phyloP scores from a whole-genome alignment of 2,113 vertebrate genomes.

The Lamprotornis superbus region DNA sequence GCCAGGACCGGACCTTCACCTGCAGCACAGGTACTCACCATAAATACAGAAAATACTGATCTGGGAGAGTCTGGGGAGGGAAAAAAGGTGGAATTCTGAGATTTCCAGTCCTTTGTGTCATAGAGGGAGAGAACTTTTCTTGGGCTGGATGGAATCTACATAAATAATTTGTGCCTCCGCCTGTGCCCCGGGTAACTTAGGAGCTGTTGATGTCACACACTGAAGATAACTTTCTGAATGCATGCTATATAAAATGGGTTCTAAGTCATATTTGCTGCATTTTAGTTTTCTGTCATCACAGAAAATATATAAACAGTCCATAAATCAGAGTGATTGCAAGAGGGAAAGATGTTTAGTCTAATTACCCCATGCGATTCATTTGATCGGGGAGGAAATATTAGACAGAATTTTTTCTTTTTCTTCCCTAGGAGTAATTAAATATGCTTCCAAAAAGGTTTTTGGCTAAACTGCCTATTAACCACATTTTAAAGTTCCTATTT shows the following conservation, averaged over 20 bases:
- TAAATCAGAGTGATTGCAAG: background rate
- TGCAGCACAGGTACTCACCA: background rate
- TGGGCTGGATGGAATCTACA: background rate
- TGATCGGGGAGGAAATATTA: background rate
- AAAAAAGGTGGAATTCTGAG: background rate
- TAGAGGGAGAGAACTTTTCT: background rate
- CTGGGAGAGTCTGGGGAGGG: background rate
- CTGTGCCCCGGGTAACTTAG: background rate
- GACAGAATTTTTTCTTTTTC: background rate
- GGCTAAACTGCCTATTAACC: background rate
- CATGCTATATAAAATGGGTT: background rate
- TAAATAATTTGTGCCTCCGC: background rate
- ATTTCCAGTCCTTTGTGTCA: background rate
- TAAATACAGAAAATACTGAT: background rate
- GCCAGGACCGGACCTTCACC: accelerated
- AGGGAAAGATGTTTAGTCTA: background rate
- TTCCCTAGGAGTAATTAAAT: background rate
- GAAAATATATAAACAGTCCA: background rate
- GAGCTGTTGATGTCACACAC: background rate
- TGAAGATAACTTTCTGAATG: background rate
- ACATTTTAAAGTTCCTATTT: background rate
- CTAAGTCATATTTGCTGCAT: background rate
- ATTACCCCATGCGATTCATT: background rate
- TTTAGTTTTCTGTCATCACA: background rate
- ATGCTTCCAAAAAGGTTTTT: background rate